Evolutionary conservation across 2,113 vertebrate genomes (phyloP).

Genomic region (Leucoraja erinaceus): DNA sequence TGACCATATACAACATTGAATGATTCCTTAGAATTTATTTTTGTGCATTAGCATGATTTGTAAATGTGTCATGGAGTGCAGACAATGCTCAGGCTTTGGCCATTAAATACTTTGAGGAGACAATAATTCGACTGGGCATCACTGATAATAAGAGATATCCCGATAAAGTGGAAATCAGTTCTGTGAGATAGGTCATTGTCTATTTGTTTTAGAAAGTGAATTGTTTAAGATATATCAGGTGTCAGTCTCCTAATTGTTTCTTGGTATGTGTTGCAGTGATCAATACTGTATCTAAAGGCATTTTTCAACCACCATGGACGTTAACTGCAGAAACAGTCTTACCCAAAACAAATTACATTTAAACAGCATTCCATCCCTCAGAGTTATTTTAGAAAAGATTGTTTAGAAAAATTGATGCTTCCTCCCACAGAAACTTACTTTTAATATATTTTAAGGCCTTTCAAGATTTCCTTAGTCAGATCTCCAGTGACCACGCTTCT

Average conservation of each 20-base stretch:
- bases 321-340: neutral
- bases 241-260: neutral
- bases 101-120: neutral
- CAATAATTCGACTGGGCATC: neutral
- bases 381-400: neutral
- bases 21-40: neutral
- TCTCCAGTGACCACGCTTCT: neutral
- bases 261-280: neutral
- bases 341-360: neutral
- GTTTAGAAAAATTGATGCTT: neutral
- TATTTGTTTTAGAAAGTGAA: neutral
- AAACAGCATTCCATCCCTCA: neutral
- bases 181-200: neutral
- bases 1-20: neutral
- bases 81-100: neutral
- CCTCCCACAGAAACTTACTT: neutral
- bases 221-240: neutral
- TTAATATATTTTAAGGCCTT: neutral
- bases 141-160: neutral
- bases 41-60: neutral
- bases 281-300: neutral
- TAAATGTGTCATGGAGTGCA: neutral
- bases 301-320: neutral
- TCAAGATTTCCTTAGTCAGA: neutral
- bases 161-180: neutral